Evolutionary conservation across 2,888 invertebrate species (phyloP).

Genomic region (Nomada fucata): DNA sequence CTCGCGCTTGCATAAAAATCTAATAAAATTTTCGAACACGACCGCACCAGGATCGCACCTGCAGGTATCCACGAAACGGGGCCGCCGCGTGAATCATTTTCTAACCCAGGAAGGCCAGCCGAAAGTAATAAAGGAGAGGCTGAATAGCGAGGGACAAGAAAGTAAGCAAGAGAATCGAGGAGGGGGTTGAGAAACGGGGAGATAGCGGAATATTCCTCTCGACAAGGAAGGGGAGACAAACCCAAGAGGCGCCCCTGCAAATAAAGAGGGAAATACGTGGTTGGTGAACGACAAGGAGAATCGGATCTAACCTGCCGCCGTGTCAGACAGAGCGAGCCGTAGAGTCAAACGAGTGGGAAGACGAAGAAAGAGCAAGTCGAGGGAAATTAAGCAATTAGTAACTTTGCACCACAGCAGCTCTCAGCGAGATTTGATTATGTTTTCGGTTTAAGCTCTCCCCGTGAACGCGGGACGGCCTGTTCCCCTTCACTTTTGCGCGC

Average conservation of each 20-base stretch:
- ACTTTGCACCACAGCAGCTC: constrained; percentile 82
- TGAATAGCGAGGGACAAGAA: constrained; percentile 24
- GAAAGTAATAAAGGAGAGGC: constrained; percentile 19
- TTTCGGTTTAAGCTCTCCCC: constrained; percentile 82
- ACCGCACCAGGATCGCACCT: too few species aligned
- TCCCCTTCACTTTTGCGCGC: constrained; percentile 13
- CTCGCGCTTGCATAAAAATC: background rate
- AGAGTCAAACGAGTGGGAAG: constrained; percentile 10
- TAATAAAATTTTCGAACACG: too few species aligned
- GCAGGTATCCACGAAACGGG: background rate
- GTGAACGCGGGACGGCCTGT: constrained; percentile 52
- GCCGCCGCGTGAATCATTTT: background rate
- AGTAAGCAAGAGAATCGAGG: constrained; percentile 16
- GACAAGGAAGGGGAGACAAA: background rate
- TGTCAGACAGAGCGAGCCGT: background rate
- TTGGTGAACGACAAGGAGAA: background rate
- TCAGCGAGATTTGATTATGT: constrained; percentile 84
- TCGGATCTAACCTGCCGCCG: constrained; percentile 5
- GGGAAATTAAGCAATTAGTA: constrained; percentile 84
- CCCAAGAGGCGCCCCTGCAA: constrained; percentile 16
- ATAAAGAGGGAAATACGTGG: constrained; percentile 35
- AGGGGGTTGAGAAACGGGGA: background rate
- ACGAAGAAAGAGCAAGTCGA: constrained; percentile 71
- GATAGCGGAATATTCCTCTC: constrained; percentile 2
- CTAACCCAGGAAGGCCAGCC: constrained; percentile 13